These are phyloP conservation scores for Odontomyia ornata DNA, from an alignment of 2,888 invertebrate genomes.

Conservation along the genomic window DNA sequence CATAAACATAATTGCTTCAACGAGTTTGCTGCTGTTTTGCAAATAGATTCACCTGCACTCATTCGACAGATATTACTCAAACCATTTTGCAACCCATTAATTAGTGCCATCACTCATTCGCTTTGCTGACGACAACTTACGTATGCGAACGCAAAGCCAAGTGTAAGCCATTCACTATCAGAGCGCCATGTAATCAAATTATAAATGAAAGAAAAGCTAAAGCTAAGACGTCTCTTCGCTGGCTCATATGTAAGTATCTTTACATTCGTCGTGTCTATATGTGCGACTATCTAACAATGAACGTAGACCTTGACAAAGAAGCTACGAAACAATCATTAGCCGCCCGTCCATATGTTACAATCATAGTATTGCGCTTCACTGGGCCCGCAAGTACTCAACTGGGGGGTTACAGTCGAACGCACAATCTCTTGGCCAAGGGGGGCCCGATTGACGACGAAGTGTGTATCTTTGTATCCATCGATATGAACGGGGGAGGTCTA, in stretches of 20 bases:
- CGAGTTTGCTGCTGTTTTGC: too few species aligned
- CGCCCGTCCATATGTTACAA: conserved; percentile 22
- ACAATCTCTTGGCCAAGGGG: not conserved
- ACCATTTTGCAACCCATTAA: too few species aligned
- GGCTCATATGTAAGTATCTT: too few species aligned
- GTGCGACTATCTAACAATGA: conserved; percentile 34
- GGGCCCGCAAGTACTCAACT: not conserved
- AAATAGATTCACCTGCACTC: too few species aligned
- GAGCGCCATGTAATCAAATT: conserved; percentile 23
- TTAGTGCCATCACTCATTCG: not conserved
- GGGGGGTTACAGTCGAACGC: not conserved
- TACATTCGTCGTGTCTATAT: too few species aligned
- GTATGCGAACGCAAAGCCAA: not conserved
- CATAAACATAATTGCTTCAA: too few species aligned
- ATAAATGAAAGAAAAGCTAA: not conserved
- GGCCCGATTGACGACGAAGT: not conserved
- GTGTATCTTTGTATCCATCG: too few species aligned
- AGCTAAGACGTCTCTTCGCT: not conserved
- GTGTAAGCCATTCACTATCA: not conserved
- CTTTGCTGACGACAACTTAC: not conserved
- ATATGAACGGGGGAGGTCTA: not conserved
- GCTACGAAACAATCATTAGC: conserved; percentile 28
- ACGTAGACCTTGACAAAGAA: conserved; percentile 42
- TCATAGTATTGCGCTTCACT: conserved; percentile 3
- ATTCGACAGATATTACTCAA: too few species aligned